Base-by-base conservation (phyloP, 2,113 vertebrate species). In the Cercopithecus mona region DNA sequence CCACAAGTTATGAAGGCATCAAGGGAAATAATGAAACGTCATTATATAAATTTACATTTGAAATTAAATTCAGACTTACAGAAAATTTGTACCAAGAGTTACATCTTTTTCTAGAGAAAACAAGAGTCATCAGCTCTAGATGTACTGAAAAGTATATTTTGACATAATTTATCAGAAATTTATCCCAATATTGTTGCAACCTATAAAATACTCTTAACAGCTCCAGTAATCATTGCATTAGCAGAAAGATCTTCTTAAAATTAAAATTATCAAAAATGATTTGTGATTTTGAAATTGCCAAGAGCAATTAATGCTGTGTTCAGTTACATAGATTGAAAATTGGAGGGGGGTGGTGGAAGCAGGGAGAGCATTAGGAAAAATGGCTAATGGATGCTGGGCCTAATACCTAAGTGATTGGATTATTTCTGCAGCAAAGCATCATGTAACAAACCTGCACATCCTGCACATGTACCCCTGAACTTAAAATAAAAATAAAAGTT, bases 31-130 rank as follows among this genome's bases (percentile, higher is more conserved):
- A 20, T 64, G 25, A 93, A 90, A 90, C 75, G 4, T 6, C 55
- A 38, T 87, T 75, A 50, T 50, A 82, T 52, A 76, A 38, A 52
- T 80, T 91, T 40, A 22, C 38, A 57, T 89, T 76, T 61, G 38
- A 78, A 78, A 81, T 90, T 66, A 66, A 86, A 81, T 90, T 86
- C 38, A 93, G 23, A 86, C 52, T 90, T 93, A 75, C 14, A 55
- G 14, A 85, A 52, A 89, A 81, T 84, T 66, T 86, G 40, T 40
- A 70, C 30, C 25, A 38, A 93, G 27, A 86, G 14, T 66, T 75
- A 75, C 86, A 79, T 55, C 38, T 85, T 80, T 80, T 81, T 80
- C 48, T 80, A 86, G 55, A 59, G 73, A 87, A 96, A 55, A 81
- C 22, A 75, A 59, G 59, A 84, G 57, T 70, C 14, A 81, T 76